A percentile compares a stretch with the other conserved stretches of the same genome.
These are phyloP conservation scores for Apodemus sylvaticus DNA, from an alignment of 2,113 vertebrate species.

Conservation along the genomic window DNA sequence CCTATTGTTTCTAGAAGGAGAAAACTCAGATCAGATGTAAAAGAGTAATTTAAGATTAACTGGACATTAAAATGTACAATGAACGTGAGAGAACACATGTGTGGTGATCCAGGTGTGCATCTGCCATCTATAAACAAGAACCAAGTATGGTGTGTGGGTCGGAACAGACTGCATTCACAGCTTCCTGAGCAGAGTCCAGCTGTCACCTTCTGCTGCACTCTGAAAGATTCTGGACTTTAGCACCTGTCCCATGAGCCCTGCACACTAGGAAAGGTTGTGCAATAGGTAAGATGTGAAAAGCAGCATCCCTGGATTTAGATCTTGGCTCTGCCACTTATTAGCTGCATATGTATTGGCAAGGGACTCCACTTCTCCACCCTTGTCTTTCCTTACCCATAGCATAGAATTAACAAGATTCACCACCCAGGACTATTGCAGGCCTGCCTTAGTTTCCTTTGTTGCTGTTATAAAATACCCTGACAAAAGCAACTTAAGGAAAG, in stretches of 20 bases:
- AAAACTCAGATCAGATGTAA: background rate
- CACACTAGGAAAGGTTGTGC: background rate
- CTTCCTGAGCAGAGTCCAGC: background rate
- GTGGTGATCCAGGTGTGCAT: background rate
- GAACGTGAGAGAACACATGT: background rate
- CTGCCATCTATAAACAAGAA: background rate
- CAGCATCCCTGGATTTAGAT: too few relatives aligned
- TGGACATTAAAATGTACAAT: background rate
- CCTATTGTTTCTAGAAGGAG: background rate
- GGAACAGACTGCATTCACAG: background rate
- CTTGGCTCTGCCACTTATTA: background rate
- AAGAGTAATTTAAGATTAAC: background rate
- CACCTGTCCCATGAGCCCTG: background rate
- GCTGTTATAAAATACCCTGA: background rate
- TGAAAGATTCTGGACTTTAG: background rate
- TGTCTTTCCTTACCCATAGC: background rate
- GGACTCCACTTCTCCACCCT: background rate
- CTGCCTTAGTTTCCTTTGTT: background rate
- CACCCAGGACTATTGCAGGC: background rate
- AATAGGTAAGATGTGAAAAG: background rate
- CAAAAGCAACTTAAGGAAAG: background rate
- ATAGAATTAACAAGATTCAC: background rate
- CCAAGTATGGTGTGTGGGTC: accelerated
- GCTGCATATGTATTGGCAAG: background rate
- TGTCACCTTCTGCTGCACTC: background rate